A percentile compares a stretch with the other conserved stretches of the same genome.
Conservation (phyloP, 2,888 invertebrate genomes). For the Zootermopsis nevadensis region DNA sequence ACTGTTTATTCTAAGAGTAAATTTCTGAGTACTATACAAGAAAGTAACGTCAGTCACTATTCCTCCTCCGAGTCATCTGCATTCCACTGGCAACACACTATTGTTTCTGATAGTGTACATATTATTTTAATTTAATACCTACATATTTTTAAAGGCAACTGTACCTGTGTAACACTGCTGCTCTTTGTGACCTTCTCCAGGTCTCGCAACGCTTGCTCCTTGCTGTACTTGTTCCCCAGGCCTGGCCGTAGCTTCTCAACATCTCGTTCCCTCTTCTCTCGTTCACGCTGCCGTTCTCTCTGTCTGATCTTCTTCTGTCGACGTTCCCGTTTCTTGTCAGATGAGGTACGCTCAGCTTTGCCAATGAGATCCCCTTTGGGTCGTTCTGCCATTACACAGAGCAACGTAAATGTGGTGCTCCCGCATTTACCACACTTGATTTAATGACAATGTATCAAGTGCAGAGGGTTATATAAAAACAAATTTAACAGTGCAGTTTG, state of each 20-base stretch:
- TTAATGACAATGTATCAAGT: too few relatives aligned
- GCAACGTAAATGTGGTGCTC: background rate
- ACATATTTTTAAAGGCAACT: conserved; percentile 32
- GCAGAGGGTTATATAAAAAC: too few relatives aligned
- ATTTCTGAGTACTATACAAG: too few relatives aligned
- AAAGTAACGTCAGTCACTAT: background rate
- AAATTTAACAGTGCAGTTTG: too few relatives aligned
- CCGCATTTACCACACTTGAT: too few relatives aligned
- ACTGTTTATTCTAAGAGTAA: too few relatives aligned
- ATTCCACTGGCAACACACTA: background rate
- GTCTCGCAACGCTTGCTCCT: conserved; percentile 71
- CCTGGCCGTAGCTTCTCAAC: conserved; percentile 65
- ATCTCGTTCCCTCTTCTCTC: conserved; percentile 65
- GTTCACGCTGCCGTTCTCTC: conserved; percentile 65
- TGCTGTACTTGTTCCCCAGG: conserved; percentile 67
- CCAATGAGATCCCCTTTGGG: conserved; percentile 70
- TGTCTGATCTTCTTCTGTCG: conserved; percentile 88
- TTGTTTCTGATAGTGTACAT: conserved; percentile 32
- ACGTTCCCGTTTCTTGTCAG: conserved; percentile 90
- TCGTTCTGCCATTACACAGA: conserved; percentile 32
- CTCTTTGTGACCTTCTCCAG: conserved; percentile 74
- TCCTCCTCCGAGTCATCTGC: background rate
- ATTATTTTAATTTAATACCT: conserved; percentile 26
- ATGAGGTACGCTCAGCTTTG: conserved; percentile 82
- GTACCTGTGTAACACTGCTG: conserved; percentile 71